Base-by-base conservation (phyloP, 2,888 invertebrate genomes). In the Celastrina argiolus region DNA sequence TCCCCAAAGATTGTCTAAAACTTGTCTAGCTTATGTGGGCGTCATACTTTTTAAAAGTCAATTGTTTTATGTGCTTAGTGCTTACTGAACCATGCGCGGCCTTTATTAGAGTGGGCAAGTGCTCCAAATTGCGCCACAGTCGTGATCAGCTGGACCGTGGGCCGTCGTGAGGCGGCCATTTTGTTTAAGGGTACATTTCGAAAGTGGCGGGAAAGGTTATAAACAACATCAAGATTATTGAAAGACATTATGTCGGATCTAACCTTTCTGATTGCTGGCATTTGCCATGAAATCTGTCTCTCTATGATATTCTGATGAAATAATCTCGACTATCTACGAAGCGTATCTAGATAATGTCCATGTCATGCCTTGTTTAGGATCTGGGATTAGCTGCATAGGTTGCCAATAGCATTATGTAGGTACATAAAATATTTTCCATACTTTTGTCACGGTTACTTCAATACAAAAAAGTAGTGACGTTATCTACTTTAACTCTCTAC, bases 91-190 rank as follows among this genome's bases (percentile, higher is more conserved):
- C 14, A 34, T 16, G 56, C n/a, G 34, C 64, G 22, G 64, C 64
- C 64, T 64, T 64, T 56, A 36, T 36, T 56, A 64, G 22, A 56
- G 66, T 67, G 70, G 66, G 68, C 68, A 67, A 68, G 64, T 66
- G 66, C 68, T 73, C 69, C 65, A 71, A 58, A 72, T 69, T 76
- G 74, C 73, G 71, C 74, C 76, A 77, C 69, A 67, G 69, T 77
- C 78, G 78, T 77, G 78, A 73, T 74, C 74, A 71, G 69, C 73
- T 67, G 74, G 75, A 69, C 77, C 78, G 70, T 78, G 78, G 76
- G 70, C 73, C 72, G 73, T 41, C 63, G 63, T 56, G 51, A 63
- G 28, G 42, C 56, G 42, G 59, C 41, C 42, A 66, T 66, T 31
- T 64, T 51, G 16, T 59, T 66, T 66, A 66, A 66, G 66, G 66